Conservation (phyloP, 2,888 invertebrate species). For the Rhingia rostrata region DNA sequence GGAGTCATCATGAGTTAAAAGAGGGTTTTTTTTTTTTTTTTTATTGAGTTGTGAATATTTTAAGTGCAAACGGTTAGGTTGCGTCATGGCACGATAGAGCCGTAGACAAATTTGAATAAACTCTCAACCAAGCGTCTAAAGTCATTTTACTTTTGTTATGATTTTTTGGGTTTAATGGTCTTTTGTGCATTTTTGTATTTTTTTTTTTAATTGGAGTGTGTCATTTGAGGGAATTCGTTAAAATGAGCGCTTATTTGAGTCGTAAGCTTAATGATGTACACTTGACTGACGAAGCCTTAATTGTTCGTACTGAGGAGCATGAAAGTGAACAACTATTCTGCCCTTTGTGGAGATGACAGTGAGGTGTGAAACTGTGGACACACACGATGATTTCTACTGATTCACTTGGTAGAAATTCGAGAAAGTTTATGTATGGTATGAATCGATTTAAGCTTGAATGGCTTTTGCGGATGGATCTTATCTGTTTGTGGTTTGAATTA, state of each 20-base stretch:
- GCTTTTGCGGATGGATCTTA: not conserved
- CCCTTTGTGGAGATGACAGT: not conserved
- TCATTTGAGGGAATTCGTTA: not conserved
- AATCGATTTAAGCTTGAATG: not conserved
- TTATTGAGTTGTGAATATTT: not conserved
- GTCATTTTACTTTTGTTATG: not conserved
- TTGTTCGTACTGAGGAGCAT: not conserved
- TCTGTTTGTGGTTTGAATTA: not conserved
- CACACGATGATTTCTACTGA: not conserved
- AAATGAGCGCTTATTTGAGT: not conserved
- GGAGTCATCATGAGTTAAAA: not conserved
- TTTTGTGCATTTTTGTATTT: not conserved
- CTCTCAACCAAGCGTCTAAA: slow-evolving; percentile 2
- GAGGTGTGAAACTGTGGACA: not conserved
- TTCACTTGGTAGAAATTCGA: not conserved
- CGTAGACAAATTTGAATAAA: slow-evolving; percentile 1
- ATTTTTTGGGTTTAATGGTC: not conserved
- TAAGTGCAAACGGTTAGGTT: slow-evolving; percentile 3
- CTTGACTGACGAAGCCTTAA: not conserved
- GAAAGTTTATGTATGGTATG: not conserved
- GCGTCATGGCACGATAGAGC: not conserved
- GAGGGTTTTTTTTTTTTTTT: not conserved
- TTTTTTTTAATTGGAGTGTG: slow-evolving; percentile 1
- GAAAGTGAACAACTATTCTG: not conserved
- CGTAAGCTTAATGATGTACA: slow-evolving; percentile 1